Evolutionary conservation across 2,888 invertebrate species (phyloP).

Genomic region (Drosophila acutilabella): DNA sequence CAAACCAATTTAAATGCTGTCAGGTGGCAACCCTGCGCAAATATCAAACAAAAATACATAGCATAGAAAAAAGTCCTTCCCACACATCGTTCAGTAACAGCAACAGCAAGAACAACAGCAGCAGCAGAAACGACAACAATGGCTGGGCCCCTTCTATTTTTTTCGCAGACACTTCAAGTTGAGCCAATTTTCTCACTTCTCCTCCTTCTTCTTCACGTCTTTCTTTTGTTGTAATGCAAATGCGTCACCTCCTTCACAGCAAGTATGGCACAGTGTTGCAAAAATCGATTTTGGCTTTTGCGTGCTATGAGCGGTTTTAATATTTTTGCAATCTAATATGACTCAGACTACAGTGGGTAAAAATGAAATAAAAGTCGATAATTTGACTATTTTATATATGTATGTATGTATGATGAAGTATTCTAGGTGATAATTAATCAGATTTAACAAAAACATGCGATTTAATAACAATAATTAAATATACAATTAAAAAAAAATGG

Average conservation of each 20-base stretch:
- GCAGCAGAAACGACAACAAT: background rate
- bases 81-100: slow-evolving; percentile 2
- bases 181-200: slow-evolving; percentile 28
- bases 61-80: slow-evolving; percentile 10
- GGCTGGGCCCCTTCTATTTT: background rate
- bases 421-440: no score
- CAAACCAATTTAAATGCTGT: slow-evolving; percentile 28
- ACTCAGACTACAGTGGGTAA: slow-evolving; percentile 5
- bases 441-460: no score
- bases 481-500: no score
- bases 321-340: slow-evolving; percentile 11
- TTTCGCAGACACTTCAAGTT: slow-evolving; percentile 24
- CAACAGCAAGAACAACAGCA: background rate
- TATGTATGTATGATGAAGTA: no score
- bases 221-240: slow-evolving; percentile 25
- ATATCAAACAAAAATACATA: background rate
- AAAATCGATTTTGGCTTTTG: slow-evolving; percentile 46
- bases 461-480: no score
- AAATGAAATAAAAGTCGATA: background rate
- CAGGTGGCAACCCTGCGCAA: slow-evolving; percentile 61
- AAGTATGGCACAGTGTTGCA: slow-evolving; percentile 45
- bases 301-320: background rate
- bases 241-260: slow-evolving; percentile 42
- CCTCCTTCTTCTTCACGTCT: background rate
- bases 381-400: background rate